Conservation (phyloP, 2,888 invertebrate species). For the Harpalus rubripes region DNA sequence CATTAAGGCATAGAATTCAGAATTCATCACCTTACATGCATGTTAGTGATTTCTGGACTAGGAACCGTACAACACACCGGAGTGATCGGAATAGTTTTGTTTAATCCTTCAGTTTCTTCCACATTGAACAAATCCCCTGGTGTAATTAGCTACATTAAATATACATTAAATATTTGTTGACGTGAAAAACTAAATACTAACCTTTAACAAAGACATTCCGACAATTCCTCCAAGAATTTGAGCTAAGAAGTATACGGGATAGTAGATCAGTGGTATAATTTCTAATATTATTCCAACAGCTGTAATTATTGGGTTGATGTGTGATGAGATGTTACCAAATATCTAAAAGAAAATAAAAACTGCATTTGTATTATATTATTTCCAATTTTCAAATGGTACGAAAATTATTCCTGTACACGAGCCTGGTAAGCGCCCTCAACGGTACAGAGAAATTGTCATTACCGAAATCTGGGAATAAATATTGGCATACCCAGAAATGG, state of each 20-base stretch:
- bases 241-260: slow-evolving; percentile 1
- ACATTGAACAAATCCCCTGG: too few relatives aligned
- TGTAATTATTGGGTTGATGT: slow-evolving; percentile 45
- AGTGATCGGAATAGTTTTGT: too few relatives aligned
- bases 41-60: not conserved
- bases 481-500: too few relatives aligned
- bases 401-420: not conserved
- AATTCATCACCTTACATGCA: not conserved
- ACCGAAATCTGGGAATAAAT: too few relatives aligned
- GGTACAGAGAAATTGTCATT: too few relatives aligned
- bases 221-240: slow-evolving; percentile 22
- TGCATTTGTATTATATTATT: too few relatives aligned
- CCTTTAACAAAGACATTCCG: slow-evolving; percentile 13
- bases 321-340: slow-evolving; percentile 18
- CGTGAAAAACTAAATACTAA: slow-evolving; percentile 3
- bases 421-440: too few relatives aligned
- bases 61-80: not conserved
- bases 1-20: too few relatives aligned
- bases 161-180: not conserved
- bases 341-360: slow-evolving; percentile 16
- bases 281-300: slow-evolving; percentile 6
- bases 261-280: not conserved
- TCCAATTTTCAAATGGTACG: not conserved
- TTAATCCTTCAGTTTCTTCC: too few relatives aligned
- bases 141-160: too few relatives aligned